Evolutionary conservation across 1,140 invertebrate genomes (phyloP).

Genomic region (Scaptomyza hsui): DNA sequence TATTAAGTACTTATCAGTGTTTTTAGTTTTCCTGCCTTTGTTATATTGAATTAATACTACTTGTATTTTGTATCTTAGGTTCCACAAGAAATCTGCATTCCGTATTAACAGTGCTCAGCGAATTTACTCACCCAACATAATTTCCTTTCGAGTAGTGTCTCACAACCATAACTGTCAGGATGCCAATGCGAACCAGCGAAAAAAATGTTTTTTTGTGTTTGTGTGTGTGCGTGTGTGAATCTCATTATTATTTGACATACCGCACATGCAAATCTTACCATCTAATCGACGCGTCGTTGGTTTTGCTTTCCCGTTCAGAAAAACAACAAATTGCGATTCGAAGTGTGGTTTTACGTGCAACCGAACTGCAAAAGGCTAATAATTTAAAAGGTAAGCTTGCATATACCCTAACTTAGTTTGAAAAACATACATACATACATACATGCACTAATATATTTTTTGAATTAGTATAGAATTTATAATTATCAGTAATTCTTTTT

Average conservation of each 20-base stretch:
- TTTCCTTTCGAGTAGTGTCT: too few species aligned
- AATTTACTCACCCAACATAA: too few species aligned
- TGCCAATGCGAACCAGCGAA: neutral
- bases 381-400: neutral
- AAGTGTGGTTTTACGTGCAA: constrained; percentile 29
- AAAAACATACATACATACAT: too few species aligned
- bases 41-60: too few species aligned
- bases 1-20: too few species aligned
- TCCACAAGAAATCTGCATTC: too few species aligned
- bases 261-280: constrained; percentile 29
- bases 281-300: constrained; percentile 40
- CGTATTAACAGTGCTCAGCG: too few species aligned
- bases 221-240: constrained; percentile 1
- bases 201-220: neutral
- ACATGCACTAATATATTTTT: too few species aligned
- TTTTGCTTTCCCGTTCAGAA: neutral
- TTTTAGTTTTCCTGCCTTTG: too few species aligned
- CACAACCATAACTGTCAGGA: neutral
- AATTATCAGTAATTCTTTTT: neutral
- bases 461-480: too few species aligned
- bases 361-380: neutral
- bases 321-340: constrained; percentile 5
- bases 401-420: too few species aligned
- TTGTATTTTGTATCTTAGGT: too few species aligned
- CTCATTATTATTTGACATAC: constrained; percentile 17